Conservation (phyloP, 2,888 invertebrate genomes). For the Hydriomena furcata region DNA sequence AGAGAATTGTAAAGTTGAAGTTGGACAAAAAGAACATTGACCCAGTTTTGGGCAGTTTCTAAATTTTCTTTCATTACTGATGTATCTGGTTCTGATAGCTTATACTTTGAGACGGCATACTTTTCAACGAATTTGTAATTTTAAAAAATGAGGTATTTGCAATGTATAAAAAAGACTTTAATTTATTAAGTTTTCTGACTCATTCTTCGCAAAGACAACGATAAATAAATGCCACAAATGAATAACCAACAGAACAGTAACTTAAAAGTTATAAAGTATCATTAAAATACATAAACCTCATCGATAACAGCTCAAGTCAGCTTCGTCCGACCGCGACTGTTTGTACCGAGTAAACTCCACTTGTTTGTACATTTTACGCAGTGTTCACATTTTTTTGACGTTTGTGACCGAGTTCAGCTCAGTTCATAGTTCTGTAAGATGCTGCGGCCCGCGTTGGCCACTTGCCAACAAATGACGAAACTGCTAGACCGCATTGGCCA, state of each 20-base stretch:
- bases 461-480: constrained; percentile 60
- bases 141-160: not conserved
- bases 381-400: constrained; percentile 51
- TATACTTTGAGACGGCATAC: constrained; percentile 12
- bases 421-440: constrained; percentile 44
- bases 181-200: constrained; percentile 1
- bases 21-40: constrained; percentile 37
- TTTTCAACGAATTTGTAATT: constrained; percentile 1
- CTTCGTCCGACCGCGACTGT: constrained; percentile 36
- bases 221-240: constrained; percentile 11
- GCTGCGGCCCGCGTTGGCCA: constrained; percentile 45
- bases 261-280: constrained; percentile 12
- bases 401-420: constrained; percentile 47
- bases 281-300: constrained; percentile 20
- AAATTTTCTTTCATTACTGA: constrained; percentile 7
- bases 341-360: constrained; percentile 42
- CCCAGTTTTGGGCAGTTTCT: constrained; percentile 29
- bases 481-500: constrained; percentile 43
- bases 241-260: constrained; percentile 9
- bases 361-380: constrained; percentile 45
- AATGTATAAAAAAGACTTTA: not conserved
- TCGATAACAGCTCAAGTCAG: constrained; percentile 13
- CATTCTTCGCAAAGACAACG: not conserved
- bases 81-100: not conserved
- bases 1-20: constrained; percentile 31